These are phyloP conservation scores for Notodonta ziczac DNA, from an alignment of 2,888 invertebrate genomes.

Conservation along the genomic window DNA sequence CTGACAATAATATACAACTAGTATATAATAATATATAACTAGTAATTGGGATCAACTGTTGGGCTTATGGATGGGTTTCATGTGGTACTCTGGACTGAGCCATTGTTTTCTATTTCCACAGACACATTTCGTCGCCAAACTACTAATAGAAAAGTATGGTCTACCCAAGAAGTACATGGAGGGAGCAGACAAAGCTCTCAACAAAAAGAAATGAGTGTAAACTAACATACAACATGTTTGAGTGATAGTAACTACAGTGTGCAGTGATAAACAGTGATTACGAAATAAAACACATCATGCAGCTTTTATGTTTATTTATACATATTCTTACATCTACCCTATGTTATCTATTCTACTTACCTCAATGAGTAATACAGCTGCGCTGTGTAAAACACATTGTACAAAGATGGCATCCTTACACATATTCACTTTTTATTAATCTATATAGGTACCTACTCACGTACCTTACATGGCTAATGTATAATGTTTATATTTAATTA, in stretches of 20 bases:
- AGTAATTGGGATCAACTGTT: too few relatives aligned
- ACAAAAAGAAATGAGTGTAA: constrained; percentile 81
- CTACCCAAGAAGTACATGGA: constrained; percentile 90
- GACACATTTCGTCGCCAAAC: constrained; percentile 77
- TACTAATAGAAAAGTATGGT: constrained; percentile 89
- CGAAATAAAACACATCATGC: constrained; percentile 33
- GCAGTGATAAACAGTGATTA: constrained; percentile 29
- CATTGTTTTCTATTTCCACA: constrained; percentile 41
- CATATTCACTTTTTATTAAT: constrained; percentile 1
- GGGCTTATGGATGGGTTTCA: too few relatives aligned
- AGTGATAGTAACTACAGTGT: constrained; percentile 23
- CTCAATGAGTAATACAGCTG: constrained; percentile 3
- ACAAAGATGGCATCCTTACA: constrained; percentile 28
- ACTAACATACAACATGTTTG: constrained; percentile 11
- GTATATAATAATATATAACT: too few relatives aligned
- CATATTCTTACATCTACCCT: constrained; percentile 26
- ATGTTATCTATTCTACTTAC: constrained; percentile 11
- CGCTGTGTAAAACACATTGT: constrained; percentile 5
- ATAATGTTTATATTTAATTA: constrained; percentile 8
- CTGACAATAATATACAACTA: too few relatives aligned
- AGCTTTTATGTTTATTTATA: constrained; percentile 34
- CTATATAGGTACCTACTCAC: constrained; percentile 9
- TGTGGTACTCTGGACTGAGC: not conserved
- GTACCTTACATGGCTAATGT: constrained; percentile 7
- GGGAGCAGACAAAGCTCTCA: constrained; percentile 90